phyloP scores from a whole-genome alignment of 2,797 vertebrate genomes.

The Dermochelys coriacea region DNA sequence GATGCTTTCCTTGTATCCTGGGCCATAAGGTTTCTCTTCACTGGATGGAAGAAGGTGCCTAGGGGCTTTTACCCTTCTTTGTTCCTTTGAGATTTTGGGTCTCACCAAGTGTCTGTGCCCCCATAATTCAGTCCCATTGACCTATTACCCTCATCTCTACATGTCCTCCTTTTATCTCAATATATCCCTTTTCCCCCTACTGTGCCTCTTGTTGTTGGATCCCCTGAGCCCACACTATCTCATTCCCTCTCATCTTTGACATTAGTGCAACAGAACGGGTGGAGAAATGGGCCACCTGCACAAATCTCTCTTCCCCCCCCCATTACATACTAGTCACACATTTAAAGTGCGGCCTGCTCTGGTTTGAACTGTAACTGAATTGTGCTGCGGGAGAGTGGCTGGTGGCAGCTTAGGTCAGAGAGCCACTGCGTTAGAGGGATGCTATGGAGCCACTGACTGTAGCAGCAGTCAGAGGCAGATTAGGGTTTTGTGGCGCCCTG shows the following conservation, averaged over 20 bases:
- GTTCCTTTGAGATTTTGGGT: background rate
- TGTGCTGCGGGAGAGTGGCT: slow-evolving; percentile 30
- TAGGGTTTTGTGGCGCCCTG: too few species aligned
- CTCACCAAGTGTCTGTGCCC: background rate
- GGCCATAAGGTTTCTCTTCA: background rate
- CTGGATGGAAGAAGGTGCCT: background rate
- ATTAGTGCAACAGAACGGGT: background rate
- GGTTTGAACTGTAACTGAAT: slow-evolving; percentile 45
- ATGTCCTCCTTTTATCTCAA: background rate
- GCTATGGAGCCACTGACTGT: background rate
- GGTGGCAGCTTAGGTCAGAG: slow-evolving; percentile 39
- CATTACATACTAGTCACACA: slow-evolving; percentile 40
- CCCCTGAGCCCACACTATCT: background rate
- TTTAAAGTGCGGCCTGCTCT: slow-evolving; percentile 39
- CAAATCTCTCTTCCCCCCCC: background rate
- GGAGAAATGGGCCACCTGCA: background rate
- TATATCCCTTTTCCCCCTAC: background rate
- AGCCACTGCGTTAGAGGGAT: slow-evolving; percentile 30
- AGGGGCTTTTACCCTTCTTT: background rate
- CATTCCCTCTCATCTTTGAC: slow-evolving; percentile 16
- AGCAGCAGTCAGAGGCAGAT: slow-evolving; percentile 15
- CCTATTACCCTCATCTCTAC: background rate
- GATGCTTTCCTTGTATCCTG: background rate
- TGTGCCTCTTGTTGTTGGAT: background rate
- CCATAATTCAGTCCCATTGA: background rate